phyloP scores from a whole-genome alignment of 2,113 vertebrate genomes.

The Rhegmatorhina hoffmannsi region DNA sequence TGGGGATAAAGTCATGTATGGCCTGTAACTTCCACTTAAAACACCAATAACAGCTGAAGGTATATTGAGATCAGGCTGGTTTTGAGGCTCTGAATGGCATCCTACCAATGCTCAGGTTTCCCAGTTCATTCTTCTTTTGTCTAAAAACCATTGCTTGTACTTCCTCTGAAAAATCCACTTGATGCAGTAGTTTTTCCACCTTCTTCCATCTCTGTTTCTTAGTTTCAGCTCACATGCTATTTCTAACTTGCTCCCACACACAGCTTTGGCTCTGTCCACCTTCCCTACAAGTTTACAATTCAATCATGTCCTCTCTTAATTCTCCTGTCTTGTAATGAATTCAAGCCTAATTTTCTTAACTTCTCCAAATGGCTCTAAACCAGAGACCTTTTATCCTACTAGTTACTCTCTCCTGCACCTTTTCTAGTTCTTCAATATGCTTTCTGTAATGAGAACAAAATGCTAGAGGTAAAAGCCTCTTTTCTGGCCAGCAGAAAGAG shows the following conservation, averaged over 20 bases:
- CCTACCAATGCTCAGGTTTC: not conserved
- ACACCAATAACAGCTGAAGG: not conserved
- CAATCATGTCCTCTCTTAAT: conserved; percentile 4
- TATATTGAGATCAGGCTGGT: not conserved
- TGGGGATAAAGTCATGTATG: not conserved
- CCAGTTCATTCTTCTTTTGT: not conserved
- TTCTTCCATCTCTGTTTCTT: not conserved
- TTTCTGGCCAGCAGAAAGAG: not conserved
- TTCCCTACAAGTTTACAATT: conserved; percentile 22
- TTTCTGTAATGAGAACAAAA: conserved; percentile 47
- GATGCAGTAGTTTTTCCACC: not conserved
- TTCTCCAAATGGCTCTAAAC: not conserved
- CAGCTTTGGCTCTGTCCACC: not conserved
- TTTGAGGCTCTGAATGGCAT: not conserved
- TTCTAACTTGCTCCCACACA: not conserved
- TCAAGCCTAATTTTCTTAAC: conserved; percentile 43
- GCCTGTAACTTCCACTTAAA: not conserved
- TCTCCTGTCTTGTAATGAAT: conserved; percentile 33
- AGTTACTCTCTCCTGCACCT: not conserved
- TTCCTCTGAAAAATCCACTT: not conserved
- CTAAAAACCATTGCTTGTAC: not conserved
- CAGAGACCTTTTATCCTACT: conserved; percentile 4
- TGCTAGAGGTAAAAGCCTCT: conserved; percentile 1
- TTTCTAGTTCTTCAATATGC: conserved; percentile 26
- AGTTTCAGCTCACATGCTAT: not conserved